These are phyloP conservation scores for Syncerus caffer DNA, from an alignment of 2,797 vertebrate genomes.

Conservation along the genomic window DNA sequence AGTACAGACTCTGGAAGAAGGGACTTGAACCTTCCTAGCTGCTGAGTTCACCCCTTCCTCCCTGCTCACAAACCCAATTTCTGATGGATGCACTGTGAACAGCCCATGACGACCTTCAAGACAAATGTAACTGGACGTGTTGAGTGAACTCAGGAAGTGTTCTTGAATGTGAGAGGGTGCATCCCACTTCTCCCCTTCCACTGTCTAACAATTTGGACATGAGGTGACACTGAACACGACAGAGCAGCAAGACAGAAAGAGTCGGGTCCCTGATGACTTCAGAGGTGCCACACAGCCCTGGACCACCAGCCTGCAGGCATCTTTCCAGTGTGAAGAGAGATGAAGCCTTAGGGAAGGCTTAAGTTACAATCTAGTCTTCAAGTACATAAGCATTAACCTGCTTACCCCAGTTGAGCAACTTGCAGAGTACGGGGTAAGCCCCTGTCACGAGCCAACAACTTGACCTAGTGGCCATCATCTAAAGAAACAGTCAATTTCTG, in stretches of 20 bases:
- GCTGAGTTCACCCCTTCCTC: background rate
- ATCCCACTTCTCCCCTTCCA: background rate
- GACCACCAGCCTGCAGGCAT: too few relatives aligned
- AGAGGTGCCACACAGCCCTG: background rate
- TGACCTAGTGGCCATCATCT: background rate
- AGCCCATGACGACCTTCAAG: background rate
- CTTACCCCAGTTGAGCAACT: background rate
- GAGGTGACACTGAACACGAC: background rate
- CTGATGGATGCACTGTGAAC: background rate
- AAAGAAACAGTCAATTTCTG: background rate
- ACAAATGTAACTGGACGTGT: background rate
- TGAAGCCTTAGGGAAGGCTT: too few relatives aligned
- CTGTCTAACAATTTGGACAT: background rate
- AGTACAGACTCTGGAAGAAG: fast-evolving
- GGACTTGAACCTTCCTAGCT: fast-evolving
- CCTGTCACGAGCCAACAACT: background rate
- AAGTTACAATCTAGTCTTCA: background rate
- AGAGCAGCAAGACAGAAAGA: background rate
- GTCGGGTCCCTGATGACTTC: background rate
- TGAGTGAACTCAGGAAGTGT: background rate
- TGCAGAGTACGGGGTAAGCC: background rate
- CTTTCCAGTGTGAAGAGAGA: background rate
- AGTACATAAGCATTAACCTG: background rate
- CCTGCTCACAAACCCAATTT: background rate
- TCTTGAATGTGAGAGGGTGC: background rate